Evolutionary conservation across 1,140 invertebrate species (phyloP), one percentile per base, ranked within the genome.

Genomic region (Diabrotica virgifera): DNA sequence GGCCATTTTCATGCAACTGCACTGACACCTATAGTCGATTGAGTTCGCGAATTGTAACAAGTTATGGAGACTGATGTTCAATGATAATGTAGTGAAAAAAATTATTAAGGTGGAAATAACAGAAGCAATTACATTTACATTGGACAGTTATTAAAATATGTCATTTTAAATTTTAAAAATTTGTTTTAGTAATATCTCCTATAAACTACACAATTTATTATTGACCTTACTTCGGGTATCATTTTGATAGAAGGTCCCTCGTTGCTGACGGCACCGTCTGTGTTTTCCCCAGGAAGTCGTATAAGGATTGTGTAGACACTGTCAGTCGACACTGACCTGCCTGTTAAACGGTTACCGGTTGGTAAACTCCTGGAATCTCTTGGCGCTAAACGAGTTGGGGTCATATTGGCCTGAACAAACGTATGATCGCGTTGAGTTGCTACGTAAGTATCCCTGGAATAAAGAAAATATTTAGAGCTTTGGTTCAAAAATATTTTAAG

Each of bases 241-340:
- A 94, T 94, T 76, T 91, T 93, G 75, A 94, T 94, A 52, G 90
- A 92, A 24, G 91, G 87, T 12, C 80, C 82, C 61, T 80, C 79
- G 70, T 76, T 74, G 13, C 76, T 73, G 5, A 73, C 77, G 64
- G 77, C 74, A 75, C 83, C 82, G 53, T 81, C 78, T 50, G 85
- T 84, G 2, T 86, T 85, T 52, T 80, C 78, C 11, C 74, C 74
- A 5, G 94, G 94, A 67, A 97, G 81, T 70, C 89, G 85, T 69
- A 97, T 97, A 63, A 97, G 79, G 74, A 97, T 97, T 58, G 95
- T 97, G 82, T 96, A 97, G 6, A 97, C 89, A 50, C 87, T 89
- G 67, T 90, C 89, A 62, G 84, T 87, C 36, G 88, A 89, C 9
- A 86, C 82, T 5, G 88, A 89, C 64, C 87, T 84, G 7, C 83